A percentile compares a stretch with the other conserved stretches of the same genome.
Evolutionary conservation across 2,113 vertebrate genomes (phyloP).

Genomic region (Myxocyprinus asiaticus): DNA sequence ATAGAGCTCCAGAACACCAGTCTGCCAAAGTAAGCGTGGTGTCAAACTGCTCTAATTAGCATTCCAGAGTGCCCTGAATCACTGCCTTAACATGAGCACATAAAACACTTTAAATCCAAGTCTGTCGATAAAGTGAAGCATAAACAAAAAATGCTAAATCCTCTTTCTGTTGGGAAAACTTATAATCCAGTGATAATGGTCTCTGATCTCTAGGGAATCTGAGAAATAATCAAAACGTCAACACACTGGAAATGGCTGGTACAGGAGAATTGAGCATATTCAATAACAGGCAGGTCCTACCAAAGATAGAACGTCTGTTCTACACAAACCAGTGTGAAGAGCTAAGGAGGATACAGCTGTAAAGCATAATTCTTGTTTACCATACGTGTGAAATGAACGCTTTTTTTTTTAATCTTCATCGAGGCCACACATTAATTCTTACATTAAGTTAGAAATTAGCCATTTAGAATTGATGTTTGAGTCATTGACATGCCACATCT

Average conservation of each 20-base stretch:
- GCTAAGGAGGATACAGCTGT: no score
- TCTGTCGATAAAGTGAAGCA: neutral
- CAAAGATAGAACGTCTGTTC: no score
- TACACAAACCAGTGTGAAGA: no score
- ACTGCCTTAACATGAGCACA: neutral
- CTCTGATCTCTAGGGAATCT: neutral
- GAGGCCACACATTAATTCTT: no score
- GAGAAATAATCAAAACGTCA: conserved; percentile 28
- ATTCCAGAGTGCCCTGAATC: conserved; percentile 15
- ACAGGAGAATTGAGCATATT: neutral
- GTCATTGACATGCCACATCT: no score
- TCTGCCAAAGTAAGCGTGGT: neutral
- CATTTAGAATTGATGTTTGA: no score
- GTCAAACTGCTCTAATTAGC: conserved; percentile 29
- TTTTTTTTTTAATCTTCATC: no score
- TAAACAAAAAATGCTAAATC: conserved; percentile 1
- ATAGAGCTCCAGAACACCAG: neutral
- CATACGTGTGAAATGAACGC: no score
- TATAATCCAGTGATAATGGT: conserved; percentile 33
- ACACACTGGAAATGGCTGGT: neutral
- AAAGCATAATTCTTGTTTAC: no score
- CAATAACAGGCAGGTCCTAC: no score
- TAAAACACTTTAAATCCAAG: conserved; percentile 12
- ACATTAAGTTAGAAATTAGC: no score
- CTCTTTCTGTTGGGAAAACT: conserved; percentile 2